Base-by-base conservation (phyloP, 2,113 vertebrate species). In the Heterocephalus glaber region DNA sequence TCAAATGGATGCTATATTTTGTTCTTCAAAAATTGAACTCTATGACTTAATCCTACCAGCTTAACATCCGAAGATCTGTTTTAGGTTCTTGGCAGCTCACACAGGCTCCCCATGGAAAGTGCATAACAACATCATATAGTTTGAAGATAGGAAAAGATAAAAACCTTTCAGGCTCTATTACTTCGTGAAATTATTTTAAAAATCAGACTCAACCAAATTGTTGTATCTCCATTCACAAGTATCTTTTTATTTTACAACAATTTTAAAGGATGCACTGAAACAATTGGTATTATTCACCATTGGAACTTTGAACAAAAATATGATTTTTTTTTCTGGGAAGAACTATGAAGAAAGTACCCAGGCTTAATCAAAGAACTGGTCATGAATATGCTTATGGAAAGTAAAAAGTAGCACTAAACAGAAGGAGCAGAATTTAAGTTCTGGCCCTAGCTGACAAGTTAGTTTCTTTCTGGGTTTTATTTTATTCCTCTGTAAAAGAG, bases 1-100 rank as follows among this genome's bases (percentile, higher is more conserved):
- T 90, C 94, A 96, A 94, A 97, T 95, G 77, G 96, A 96, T 96
- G 92, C 41, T 96, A 22, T 65, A 92, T 96, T 98, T 98, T 80
- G 89, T 94, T 97, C 97, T 95, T 94, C 72, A 86, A 92, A 92
- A 97, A 97, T 63, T 95, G 81, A 97, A 97, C 76, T 96, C 97
- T 97, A 81, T 96, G 97, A 97, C 97, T 98, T 98, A 97, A 98
- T 98, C 94, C 97, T 98, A 97, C 98, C 97, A 98, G 98, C 87
- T 98, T 98, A 98, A 97, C 96, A 98, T 97, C 98, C 98, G 95
- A 97, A 95, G 94, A 96, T 97, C 89, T 98, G 95, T 96, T 97
- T 98, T 86, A 96, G 95, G 80, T 94, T 98, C 98, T 97, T 98
- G 95, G 97, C 97, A 98, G 95, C 82, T 94, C 94, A 96, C 92